Evolutionary conservation across 2,797 vertebrate species (phyloP), one percentile per base, ranked within the genome.

Genomic region (Clarias fuscus): DNA sequence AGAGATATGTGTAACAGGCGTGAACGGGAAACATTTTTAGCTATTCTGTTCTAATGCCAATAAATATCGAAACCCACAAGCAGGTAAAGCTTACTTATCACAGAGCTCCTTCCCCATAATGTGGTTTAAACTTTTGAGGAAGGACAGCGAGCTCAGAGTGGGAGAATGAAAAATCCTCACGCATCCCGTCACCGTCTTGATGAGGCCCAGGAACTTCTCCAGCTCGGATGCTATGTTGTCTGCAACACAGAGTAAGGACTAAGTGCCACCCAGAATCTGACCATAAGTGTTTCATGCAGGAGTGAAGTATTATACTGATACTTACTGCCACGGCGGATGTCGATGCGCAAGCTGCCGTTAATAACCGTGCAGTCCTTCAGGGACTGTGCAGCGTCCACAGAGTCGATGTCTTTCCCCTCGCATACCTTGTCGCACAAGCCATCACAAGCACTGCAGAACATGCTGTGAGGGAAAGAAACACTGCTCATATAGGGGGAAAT

Each of bases 271-370:
- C 64, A 33, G 43, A 56, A 30, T 64, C 33, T 17, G 59, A 64
- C 22, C 6, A 64, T 37, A 20, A 22, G n/a, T 20, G n/a, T 43
- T 43, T 48, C 37, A 40, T 82, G 62, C n/a, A 82, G 7, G 40
- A 53, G 24, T 48, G 43, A 3, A 22, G 43, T 2, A 65, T 0
- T 22, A 40, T 58, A 24, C 77, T 13, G 43, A 18, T 92, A 98
- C 98, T 98, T 89, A 99, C 98, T 97, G 92, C 98, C 98, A 88
- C 97, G 95, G n/a, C 97, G 97, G 94, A 99, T 99, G 93, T 98
- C 99, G 92, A 99, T 99, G 85, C 98, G 95, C 92, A 99, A 93
- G 93, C 98, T 98, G 86, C 98, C 98, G 92, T 95, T 97, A 93
- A 99, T 97, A 91, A 99, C 96, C 0, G 98, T 99, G 92, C 98